phyloP scores from a whole-genome alignment of 2,888 invertebrate species.

The Acanthosepion pharaonis region DNA sequence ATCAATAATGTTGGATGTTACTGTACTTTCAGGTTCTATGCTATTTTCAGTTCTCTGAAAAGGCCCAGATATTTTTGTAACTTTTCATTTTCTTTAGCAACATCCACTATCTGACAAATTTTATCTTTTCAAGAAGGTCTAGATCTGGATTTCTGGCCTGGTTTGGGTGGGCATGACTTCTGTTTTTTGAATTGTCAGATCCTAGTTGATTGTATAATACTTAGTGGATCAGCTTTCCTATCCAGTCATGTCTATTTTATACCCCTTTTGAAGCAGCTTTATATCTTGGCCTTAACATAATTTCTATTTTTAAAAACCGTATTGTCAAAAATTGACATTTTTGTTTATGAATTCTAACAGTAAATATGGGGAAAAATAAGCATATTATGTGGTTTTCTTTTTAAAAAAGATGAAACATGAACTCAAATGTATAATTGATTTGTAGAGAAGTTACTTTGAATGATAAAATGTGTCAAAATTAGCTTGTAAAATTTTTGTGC shows the following conservation, averaged over 20 bases:
- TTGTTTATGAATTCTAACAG: neutral
- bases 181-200: neutral
- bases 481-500: too few species aligned
- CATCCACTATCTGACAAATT: neutral
- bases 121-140: too few species aligned
- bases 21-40: neutral
- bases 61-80: neutral
- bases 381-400: neutral
- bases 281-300: neutral
- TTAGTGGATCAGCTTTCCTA: neutral
- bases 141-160: too few species aligned
- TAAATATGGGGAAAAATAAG: neutral
- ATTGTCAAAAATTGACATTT: too few species aligned
- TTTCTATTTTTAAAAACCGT: neutral
- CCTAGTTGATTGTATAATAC: neutral
- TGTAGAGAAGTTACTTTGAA: neutral
- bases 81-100: neutral
- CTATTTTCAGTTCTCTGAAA: neutral
- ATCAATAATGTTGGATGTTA: neutral
- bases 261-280: neutral
- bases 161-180: neutral
- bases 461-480: neutral
- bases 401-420: neutral
- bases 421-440: neutral
- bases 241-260: neutral